Evolutionary conservation across 2,797 vertebrate species (phyloP).

Genomic region (Sebastes jordani): DNA sequence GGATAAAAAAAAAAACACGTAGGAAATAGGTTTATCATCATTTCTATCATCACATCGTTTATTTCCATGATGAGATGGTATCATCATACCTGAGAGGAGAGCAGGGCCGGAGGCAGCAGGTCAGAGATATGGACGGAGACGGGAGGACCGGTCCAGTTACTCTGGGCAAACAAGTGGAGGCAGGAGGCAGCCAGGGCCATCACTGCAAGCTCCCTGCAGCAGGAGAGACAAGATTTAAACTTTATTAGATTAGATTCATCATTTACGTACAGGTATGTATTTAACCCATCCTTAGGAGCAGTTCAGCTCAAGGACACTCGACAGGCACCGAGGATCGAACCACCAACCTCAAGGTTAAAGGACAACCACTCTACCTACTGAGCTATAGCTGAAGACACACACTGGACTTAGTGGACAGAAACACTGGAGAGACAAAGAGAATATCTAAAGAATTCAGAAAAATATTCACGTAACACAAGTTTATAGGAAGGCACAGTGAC

Average conservation of each 20-base stretch:
- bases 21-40: not conserved
- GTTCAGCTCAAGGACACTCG: too few relatives aligned
- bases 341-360: too few relatives aligned
- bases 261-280: too few relatives aligned
- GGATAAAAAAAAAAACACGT: rapidly evolving
- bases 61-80: not conserved
- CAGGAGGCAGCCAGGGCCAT: constrained; percentile 88
- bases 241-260: too few relatives aligned
- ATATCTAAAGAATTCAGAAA: not conserved
- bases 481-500: not conserved
- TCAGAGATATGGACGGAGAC: constrained; percentile 81
- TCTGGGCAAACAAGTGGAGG: constrained; percentile 92
- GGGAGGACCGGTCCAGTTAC: constrained; percentile 95
- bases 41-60: too few relatives aligned
- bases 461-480: not conserved
- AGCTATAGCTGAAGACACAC: not conserved
- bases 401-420: not conserved
- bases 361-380: too few relatives aligned
- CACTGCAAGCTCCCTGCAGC: constrained; percentile 85
- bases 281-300: too few relatives aligned
- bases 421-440: not conserved
- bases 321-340: too few relatives aligned
- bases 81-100: constrained; percentile 84
- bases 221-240: not conserved
- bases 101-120: constrained; percentile 82